Base-by-base conservation (phyloP, 2,888 invertebrate genomes). In the Tortrix viridana region DNA sequence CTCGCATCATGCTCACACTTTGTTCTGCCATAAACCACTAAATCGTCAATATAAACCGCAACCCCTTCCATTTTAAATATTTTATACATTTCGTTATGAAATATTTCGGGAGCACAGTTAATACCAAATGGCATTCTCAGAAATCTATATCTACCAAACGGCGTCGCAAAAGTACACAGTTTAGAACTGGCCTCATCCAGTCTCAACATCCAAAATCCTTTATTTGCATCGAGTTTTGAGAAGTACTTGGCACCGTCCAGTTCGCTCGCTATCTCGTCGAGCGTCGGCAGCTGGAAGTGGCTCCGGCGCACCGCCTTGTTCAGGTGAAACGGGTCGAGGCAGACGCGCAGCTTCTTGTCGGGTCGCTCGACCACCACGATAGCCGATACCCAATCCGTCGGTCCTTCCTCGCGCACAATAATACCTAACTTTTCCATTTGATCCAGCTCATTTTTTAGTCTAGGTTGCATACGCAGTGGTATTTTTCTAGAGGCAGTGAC, bases 1-100 rank as follows among this genome's bases (percentile, higher is more conserved):
- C 32, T 6, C 9, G 44, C 50, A 55, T 67, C 65, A n/a, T 67
- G 67, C 23, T 66, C 60, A 19, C 55, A 19, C n/a, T 57, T 50
- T 2, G 59, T 63, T 3, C 44, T 41, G 3, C 63, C 26, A 23
- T 12, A 32, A 12, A 32, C 12, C 12, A 32, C 6, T n/a, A 63
- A 9, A 49, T 66, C 64, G 37, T 68, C 65, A 52, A 53, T 55
- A 9, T 22, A 53, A 1, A 65, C 41, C 16, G 48, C 66, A 3
- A 65, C 65, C 1, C 66, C 68, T 26, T 56, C 38, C 44, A 41
- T 62, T 9, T 32, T 38, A 50, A 68, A 68, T 14, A 65, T 63
- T 63, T 66, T 68, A 12, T n/a, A 26, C 66, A 68, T 68, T 52
- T 58, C 61, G 19, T 64, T 59, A 37, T 68, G 66, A 60, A 68